Evolutionary conservation across 1,140 invertebrate species (phyloP).

Genomic region (Papilio dardanus): DNA sequence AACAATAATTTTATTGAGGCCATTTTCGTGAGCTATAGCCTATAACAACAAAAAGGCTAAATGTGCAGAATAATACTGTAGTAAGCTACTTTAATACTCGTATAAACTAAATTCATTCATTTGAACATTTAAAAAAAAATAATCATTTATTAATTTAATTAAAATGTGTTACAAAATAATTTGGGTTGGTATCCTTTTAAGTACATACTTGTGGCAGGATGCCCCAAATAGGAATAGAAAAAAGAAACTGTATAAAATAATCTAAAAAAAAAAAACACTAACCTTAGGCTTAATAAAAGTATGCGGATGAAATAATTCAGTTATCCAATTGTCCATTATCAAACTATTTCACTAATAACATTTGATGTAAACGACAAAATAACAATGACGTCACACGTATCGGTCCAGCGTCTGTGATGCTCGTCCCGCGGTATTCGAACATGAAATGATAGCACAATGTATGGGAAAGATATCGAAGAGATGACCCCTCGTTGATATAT

Average conservation of each 20-base stretch:
- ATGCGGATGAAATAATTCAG: conserved; percentile 70
- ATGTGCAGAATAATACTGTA: too few species aligned
- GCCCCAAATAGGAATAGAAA: background rate
- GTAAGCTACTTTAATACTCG: too few species aligned
- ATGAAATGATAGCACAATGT: conserved; percentile 64
- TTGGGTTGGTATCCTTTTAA: too few species aligned
- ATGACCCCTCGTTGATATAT: conserved; percentile 68
- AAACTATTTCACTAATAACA: conserved; percentile 40
- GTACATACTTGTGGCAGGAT: too few species aligned
- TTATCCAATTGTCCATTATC: conserved; percentile 74
- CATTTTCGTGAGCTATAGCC: too few species aligned
- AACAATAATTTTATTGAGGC: too few species aligned
- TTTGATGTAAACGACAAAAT: background rate
- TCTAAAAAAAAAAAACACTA: conserved; percentile 38
- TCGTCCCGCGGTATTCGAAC: conserved; percentile 66
- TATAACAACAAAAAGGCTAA: too few species aligned
- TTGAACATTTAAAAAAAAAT: too few species aligned
- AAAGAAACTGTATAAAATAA: conserved; percentile 4
- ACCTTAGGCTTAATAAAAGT: conserved; percentile 69
- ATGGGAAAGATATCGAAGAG: conserved; percentile 67
- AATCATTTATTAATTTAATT: too few species aligned
- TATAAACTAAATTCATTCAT: too few species aligned
- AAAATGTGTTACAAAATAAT: too few species aligned
- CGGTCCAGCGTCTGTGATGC: conserved; percentile 46
- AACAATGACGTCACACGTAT: background rate